A percentile compares a stretch with the other conserved stretches of the same genome.
Evolutionary conservation across 2,113 vertebrate species (phyloP).

Genomic region (Sylvietta virens): DNA sequence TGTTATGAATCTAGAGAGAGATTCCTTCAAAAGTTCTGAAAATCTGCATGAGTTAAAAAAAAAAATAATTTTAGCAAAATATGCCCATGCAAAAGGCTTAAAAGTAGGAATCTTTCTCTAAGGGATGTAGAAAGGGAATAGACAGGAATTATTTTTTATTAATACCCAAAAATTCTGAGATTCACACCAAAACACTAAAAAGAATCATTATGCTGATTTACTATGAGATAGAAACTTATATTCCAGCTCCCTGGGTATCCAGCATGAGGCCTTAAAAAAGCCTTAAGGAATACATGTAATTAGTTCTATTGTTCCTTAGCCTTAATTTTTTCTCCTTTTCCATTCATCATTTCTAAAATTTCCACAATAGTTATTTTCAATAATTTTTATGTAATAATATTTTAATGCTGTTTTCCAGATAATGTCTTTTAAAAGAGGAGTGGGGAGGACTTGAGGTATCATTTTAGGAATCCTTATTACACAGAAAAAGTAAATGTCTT

Average conservation of each 20-base stretch:
- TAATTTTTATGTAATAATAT: not conserved
- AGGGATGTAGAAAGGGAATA: not conserved
- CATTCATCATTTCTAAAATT: not conserved
- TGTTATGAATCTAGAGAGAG: not conserved
- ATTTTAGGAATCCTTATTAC: not conserved
- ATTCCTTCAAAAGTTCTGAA: not conserved
- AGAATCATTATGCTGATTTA: slow-evolving; percentile 6
- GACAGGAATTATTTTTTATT: slow-evolving; percentile 6
- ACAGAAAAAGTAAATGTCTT: not conserved
- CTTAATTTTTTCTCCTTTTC: not conserved
- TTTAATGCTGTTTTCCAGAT: not conserved
- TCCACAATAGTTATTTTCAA: not conserved
- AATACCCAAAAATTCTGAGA: not conserved
- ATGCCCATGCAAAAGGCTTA: not conserved
- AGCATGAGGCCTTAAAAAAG: not conserved
- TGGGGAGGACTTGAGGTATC: not conserved
- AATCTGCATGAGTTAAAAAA: not conserved
- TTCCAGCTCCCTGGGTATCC: not conserved
- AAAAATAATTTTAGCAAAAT: not conserved
- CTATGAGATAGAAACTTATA: not conserved
- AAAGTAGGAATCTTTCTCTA: not conserved
- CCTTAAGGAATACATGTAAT: not conserved
- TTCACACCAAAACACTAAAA: not conserved
- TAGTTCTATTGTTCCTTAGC: not conserved
- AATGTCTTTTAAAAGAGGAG: not conserved